Conservation (phyloP, 2,888 invertebrate genomes). For the Scelioninae gen. 1 region DNA sequence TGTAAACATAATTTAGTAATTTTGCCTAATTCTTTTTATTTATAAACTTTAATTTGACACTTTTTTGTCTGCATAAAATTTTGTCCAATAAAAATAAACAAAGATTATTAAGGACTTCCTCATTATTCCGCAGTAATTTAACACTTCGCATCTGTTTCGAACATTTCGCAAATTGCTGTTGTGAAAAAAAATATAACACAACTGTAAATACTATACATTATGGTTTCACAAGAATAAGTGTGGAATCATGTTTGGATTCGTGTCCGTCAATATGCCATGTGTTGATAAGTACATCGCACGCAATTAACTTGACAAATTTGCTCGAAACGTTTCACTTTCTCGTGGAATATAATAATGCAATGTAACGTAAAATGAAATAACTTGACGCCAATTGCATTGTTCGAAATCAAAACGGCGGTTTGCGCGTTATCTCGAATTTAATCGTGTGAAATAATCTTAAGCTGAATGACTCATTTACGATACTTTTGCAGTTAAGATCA, state of each 20-base stretch:
- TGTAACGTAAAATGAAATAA: neutral
- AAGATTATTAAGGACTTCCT: slow-evolving; percentile 15
- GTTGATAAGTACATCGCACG: slow-evolving; percentile 46
- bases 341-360: slow-evolving; percentile 18
- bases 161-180: slow-evolving; percentile 10
- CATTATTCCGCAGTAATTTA: slow-evolving; percentile 18
- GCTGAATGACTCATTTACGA: slow-evolving; percentile 12
- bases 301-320: slow-evolving; percentile 49
- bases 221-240: slow-evolving; percentile 42
- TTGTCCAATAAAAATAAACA: slow-evolving; percentile 6
- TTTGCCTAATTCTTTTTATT: no score
- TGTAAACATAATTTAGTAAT: no score
- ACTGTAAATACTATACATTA: slow-evolving; percentile 4
- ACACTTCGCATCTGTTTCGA: slow-evolving; percentile 25
- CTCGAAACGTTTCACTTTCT: slow-evolving; percentile 40
- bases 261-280: slow-evolving; percentile 7
- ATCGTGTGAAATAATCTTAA: slow-evolving; percentile 24
- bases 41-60: no score
- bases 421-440: slow-evolving; percentile 25
- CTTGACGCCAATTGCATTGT: slow-evolving; percentile 20
- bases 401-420: slow-evolving; percentile 25
- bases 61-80: no score
- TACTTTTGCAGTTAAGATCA: slow-evolving; percentile 16
- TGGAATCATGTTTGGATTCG: slow-evolving; percentile 40
- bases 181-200: neutral